Percentiles rank a stretch among this genome's conserved stretches.
phyloP scores from a whole-genome alignment of 2,797 vertebrate genomes.

The Remorina albescens region DNA sequence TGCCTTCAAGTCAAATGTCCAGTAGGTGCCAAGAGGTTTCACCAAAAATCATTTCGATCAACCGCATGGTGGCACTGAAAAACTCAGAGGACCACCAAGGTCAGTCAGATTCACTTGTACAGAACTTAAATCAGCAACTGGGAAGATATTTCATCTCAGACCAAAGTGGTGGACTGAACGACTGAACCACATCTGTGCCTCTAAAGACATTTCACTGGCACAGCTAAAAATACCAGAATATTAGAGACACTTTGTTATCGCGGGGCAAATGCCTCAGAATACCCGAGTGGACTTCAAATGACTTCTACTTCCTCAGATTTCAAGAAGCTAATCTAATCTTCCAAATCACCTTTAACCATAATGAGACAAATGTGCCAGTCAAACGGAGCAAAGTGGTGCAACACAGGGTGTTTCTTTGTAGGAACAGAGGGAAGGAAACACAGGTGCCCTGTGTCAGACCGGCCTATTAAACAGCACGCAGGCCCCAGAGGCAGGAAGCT shows the following conservation, averaged over 20 bases:
- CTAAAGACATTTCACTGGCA: not conserved
- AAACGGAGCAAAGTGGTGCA: conserved; percentile 70
- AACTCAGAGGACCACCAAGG: not conserved
- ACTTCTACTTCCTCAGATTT: conserved; percentile 66
- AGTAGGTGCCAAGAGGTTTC: too few species aligned
- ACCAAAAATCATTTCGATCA: too few species aligned
- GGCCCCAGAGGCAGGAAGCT: conserved; percentile 84
- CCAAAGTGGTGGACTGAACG: not conserved
- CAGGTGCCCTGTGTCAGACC: conserved; percentile 80
- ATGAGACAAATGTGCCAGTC: conserved; percentile 77
- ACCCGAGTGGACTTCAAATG: conserved; percentile 68
- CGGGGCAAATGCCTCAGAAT: conserved; percentile 21
- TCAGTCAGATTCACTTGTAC: not conserved
- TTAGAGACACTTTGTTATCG: conserved; percentile 20
- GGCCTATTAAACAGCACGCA: conserved; percentile 78
- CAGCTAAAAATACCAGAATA: too few species aligned
- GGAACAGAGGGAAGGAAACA: conserved; percentile 63
- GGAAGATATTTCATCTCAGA: not conserved
- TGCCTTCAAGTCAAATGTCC: too few species aligned
- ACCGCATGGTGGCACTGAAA: too few species aligned
- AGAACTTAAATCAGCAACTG: not conserved
- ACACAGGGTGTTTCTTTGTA: conserved; percentile 75
- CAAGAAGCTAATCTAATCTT: conserved; percentile 71
- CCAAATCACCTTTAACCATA: conserved; percentile 58
- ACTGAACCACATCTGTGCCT: not conserved